A percentile compares a stretch with the other conserved stretches of the same genome.
These are phyloP conservation scores for Pseudomyrmex cubaensis DNA, from an alignment of 1,140 invertebrate species.

Conservation along the genomic window DNA sequence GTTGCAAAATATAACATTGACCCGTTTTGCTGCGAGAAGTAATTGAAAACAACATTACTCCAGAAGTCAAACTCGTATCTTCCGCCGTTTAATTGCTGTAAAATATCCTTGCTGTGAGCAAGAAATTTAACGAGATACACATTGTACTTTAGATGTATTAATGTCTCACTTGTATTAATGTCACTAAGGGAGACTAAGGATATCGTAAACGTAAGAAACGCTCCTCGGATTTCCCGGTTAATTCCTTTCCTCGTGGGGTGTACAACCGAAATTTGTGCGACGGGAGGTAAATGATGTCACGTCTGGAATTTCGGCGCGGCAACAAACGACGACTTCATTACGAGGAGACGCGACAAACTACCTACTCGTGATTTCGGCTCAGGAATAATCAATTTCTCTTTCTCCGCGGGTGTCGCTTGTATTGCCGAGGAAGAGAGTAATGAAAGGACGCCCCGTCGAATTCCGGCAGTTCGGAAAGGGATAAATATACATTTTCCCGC, in stretches of 20 bases:
- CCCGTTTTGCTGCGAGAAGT: too few relatives aligned
- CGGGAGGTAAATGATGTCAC: not conserved
- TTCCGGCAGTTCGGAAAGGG: not conserved
- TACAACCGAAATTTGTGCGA: not conserved
- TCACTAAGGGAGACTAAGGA: too few relatives aligned
- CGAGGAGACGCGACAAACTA: not conserved
- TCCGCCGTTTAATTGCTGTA: too few relatives aligned
- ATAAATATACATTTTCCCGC: too few relatives aligned
- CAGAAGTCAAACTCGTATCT: too few relatives aligned
- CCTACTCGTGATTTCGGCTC: not conserved
- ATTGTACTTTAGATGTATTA: too few relatives aligned
- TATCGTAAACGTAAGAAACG: too few relatives aligned
- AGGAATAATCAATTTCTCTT: not conserved
- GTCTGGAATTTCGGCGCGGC: not conserved
- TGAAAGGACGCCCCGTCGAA: not conserved
- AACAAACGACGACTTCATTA: slow-evolving; percentile 6
- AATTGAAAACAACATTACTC: too few relatives aligned
- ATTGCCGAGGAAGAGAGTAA: not conserved
- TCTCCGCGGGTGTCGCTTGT: not conserved
- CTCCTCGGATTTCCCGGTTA: not conserved
- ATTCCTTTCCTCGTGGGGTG: not conserved
- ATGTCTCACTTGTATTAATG: too few relatives aligned
- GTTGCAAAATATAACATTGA: too few relatives aligned
- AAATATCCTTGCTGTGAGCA: too few relatives aligned
- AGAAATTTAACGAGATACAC: too few relatives aligned